These are phyloP conservation scores for Tokudaia muenninki DNA, from an alignment of 2,797 vertebrate species.

Conservation along the genomic window DNA sequence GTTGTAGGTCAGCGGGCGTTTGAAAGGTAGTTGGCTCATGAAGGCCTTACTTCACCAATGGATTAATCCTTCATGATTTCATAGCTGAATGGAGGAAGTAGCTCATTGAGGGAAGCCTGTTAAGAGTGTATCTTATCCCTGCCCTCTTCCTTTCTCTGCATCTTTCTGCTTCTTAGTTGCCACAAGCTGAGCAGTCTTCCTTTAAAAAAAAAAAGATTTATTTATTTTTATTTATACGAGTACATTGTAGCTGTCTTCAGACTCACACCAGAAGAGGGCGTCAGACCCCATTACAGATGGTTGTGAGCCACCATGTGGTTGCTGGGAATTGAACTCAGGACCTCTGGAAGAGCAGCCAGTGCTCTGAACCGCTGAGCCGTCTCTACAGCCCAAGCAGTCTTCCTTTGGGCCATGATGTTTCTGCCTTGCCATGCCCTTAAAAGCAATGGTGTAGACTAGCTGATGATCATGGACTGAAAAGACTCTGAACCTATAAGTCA, in stretches of 20 bases:
- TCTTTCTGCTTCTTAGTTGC: neutral
- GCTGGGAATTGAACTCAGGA: too few relatives aligned
- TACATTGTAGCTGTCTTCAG: too few relatives aligned
- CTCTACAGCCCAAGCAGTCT: neutral
- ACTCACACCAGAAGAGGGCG: too few relatives aligned
- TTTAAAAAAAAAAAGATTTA: neutral
- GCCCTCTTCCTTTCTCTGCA: neutral
- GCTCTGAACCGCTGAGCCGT: too few relatives aligned
- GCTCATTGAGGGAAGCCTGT: neutral
- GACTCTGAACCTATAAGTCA: neutral
- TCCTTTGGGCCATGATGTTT: neutral
- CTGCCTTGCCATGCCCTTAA: neutral
- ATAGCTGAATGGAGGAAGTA: neutral
- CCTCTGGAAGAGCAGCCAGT: too few relatives aligned
- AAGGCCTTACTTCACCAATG: neutral
- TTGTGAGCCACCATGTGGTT: too few relatives aligned
- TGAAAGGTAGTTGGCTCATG: neutral
- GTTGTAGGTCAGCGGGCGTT: neutral
- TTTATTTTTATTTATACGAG: too few relatives aligned
- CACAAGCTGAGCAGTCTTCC: neutral
- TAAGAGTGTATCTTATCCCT: neutral
- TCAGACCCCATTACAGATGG: too few relatives aligned
- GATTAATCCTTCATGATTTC: neutral
- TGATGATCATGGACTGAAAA: neutral
- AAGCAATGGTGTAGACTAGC: neutral